Conservation (phyloP, 2,113 vertebrate species). For the Psophia crepitans region DNA sequence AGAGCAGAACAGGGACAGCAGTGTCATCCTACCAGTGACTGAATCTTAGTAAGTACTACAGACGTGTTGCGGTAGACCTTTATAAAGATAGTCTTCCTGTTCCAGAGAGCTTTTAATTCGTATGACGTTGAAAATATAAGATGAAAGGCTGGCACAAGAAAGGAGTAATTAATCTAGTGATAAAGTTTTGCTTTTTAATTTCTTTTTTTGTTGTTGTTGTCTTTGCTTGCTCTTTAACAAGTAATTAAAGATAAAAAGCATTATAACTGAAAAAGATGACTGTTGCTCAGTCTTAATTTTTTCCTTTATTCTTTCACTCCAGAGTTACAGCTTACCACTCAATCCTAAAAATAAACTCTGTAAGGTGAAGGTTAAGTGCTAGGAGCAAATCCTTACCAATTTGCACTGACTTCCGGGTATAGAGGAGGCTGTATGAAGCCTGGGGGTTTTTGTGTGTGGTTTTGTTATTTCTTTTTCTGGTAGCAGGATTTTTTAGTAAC, state of each 20-base stretch:
- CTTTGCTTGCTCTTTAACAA: neutral
- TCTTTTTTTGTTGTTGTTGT: too few species aligned
- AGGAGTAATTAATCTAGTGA: neutral
- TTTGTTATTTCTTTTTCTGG: neutral
- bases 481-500: neutral
- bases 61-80: neutral
- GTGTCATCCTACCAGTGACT: neutral
- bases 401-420: neutral
- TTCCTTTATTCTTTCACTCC: neutral
- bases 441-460: neutral
- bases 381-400: constrained; percentile 12
- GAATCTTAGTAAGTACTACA: neutral
- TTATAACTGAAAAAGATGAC: neutral
- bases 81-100: neutral
- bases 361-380: constrained; percentile 24
- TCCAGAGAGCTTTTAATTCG: neutral
- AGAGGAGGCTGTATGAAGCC: neutral
- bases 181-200: neutral
- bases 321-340: neutral
- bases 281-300: neutral
- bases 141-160: neutral
- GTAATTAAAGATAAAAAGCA: neutral
- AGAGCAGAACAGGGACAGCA: neutral
- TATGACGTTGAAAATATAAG: neutral
- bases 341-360: neutral